Evolutionary conservation across 2,888 invertebrate genomes (phyloP).

Genomic region (Thumatha senex): DNA sequence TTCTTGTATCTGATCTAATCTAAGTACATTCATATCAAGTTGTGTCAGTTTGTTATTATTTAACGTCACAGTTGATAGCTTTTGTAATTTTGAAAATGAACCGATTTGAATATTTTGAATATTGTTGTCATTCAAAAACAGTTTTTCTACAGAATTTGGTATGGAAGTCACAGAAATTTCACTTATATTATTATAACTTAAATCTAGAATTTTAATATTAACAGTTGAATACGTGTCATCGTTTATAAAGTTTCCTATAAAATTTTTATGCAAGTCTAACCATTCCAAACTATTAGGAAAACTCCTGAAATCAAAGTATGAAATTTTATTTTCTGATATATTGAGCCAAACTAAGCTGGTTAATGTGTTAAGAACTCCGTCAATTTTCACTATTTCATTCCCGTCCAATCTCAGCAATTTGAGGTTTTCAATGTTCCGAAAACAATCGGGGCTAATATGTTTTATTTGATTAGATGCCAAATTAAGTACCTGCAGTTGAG

Average conservation of each 20-base stretch:
- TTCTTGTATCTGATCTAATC: slow-evolving; percentile 86
- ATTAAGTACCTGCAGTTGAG: slow-evolving; percentile 90
- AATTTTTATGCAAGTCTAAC: slow-evolving; percentile 91
- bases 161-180: slow-evolving; percentile 87
- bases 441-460: slow-evolving; percentile 88
- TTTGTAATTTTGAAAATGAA: slow-evolving; percentile 87
- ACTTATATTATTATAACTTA: slow-evolving; percentile 88
- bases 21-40: slow-evolving; percentile 88
- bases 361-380: slow-evolving; percentile 88
- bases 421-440: slow-evolving; percentile 87
- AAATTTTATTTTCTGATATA: slow-evolving; percentile 89
- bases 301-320: slow-evolving; percentile 90
- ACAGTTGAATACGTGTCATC: slow-evolving; percentile 80
- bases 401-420: slow-evolving; percentile 90
- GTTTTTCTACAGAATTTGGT: slow-evolving; percentile 88
- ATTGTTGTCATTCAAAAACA: slow-evolving; percentile 89
- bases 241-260: slow-evolving; percentile 85
- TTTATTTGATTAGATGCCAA: slow-evolving; percentile 91
- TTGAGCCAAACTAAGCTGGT: slow-evolving; percentile 90
- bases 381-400: slow-evolving; percentile 89
- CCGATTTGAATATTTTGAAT: slow-evolving; percentile 87
- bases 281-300: slow-evolving; percentile 89
- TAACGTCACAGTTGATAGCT: slow-evolving; percentile 88
- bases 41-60: slow-evolving; percentile 89
- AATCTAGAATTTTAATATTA: slow-evolving; percentile 88